Evolutionary conservation across 2,113 vertebrate species (phyloP), one percentile per base, ranked within the genome.

Genomic region (Phainopepla nitens): DNA sequence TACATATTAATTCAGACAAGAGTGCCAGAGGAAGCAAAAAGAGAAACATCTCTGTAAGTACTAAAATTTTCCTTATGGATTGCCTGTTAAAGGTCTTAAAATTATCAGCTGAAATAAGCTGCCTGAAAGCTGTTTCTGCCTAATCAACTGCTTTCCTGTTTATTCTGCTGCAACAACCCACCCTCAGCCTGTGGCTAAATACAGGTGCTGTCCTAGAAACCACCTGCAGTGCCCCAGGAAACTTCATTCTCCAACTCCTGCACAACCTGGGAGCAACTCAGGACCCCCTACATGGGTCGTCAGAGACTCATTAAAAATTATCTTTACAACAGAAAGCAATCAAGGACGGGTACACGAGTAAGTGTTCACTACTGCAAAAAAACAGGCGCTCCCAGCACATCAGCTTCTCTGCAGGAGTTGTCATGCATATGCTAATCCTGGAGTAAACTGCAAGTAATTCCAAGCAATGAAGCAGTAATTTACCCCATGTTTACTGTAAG

Each of bases 141-240:
- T 92, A 94, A 94, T 95, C 89, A 94, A 90, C 87, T 96, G 90
- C 57, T 91, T 80, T 70, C 76, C 70, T 86, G 35, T 87, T 88
- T 25, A 66, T 49, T 90, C 45, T 11, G 62, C 89, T 82, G 62
- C 82, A 75, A 31, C 57, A 28, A 33, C 16, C 39, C 58, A 68
- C 62, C 81, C 85, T 84, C n/a, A 84, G 89, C 10, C 4, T 19
- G 19, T 56, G 85, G 25, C 49, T 70, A 7, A 76, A 28, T 3
- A 9, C 27, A 41, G 47, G n/a, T 8, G 15, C 68, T 73, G 79
- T 42, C 70, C 82, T 69, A 81, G 44, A 66, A 94, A 78, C 6
- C 10, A 8, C 64, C 60, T 15, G 35, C n/a, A 47, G 1, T 13
- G 47, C 20, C 53, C 62, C 62, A 50, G 87, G 60, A 94, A 89